Percentiles rank a stretch among this genome's conserved stretches.
Conservation (phyloP, 2,797 vertebrate genomes). For the Catostomus latipinnis region DNA sequence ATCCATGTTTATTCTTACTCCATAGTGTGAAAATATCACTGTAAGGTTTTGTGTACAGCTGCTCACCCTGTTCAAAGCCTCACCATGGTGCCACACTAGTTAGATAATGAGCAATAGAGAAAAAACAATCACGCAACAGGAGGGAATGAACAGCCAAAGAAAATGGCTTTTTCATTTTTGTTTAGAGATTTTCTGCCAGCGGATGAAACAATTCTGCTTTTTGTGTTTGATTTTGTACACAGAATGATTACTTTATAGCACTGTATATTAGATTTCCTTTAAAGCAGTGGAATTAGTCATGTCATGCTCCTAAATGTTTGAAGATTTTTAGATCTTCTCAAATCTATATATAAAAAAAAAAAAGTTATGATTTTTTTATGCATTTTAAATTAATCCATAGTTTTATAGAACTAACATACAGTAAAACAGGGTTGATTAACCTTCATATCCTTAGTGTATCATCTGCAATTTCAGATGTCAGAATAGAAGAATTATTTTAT, state of each 20-base stretch:
- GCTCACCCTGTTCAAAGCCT: constrained; percentile 65
- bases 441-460: background rate
- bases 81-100: constrained; percentile 56
- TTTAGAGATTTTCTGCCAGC: background rate
- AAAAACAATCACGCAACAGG: constrained; percentile 49
- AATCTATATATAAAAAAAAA: background rate
- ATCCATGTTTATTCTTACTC: background rate
- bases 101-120: constrained; percentile 17
- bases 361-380: background rate
- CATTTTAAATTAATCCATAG: background rate
- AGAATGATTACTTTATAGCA: too few species aligned
- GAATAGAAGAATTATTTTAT: constrained; percentile 98
- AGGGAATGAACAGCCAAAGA: constrained; percentile 16
- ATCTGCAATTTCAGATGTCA: constrained; percentile 84
- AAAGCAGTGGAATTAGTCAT: background rate
- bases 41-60: constrained; percentile 57
- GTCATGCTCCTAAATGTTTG: background rate
- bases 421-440: background rate
- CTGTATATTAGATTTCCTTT: background rate
- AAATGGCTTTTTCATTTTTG: background rate
- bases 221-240: background rate
- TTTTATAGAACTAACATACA: background rate
- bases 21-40: background rate
- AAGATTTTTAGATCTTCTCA: background rate
- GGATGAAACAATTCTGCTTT: background rate